Evolutionary conservation across 2,888 invertebrate genomes (phyloP), one percentile per base, ranked within the genome.

Genomic region (Pseudoips prasinana): DNA sequence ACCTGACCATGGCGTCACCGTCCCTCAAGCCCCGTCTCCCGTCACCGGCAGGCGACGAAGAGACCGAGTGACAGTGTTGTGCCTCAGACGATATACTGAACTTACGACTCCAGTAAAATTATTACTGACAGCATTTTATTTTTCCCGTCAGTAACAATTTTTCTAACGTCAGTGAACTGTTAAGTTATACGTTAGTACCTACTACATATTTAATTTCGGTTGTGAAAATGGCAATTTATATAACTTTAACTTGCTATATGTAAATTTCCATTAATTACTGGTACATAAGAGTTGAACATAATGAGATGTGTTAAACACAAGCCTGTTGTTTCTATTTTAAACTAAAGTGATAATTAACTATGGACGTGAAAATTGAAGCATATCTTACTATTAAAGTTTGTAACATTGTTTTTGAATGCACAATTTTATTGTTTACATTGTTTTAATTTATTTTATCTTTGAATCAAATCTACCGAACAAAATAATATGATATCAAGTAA

Each of bases 191-290:
- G 62, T 73, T 78, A 79, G 76, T 73, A 80, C 75, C 73, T 77
- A 76, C 63, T 74, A 79, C 75, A 82, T 85, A 86, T 88, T 88
- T 88, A 85, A 87, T 88, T 88, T 88, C 82, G 88, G 88, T 88
- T 88, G 88, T 88, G 88, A 88, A 84, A 82, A 85, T 85, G 79
- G 87, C 87, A 87, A 87, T 86, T 84, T 84, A 77, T 81, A 74
- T 86, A 80, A 80, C 76, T 71, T 80, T 76, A 68, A 76, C 75
- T 79, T 76, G 79, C 75, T 79, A 61, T 78, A 72, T 82, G 77
- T 82, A 80, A 79, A 82, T 83, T 73, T 74, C 73, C 76, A 57
- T 58, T 58, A 72, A 71, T 73, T 75, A 74, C 73, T 74, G 74
- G 74, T 78, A 81, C 74, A 78, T 81, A 79, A 80, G 71, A 62